Evolutionary conservation across 30 jellyfish, hydroid and myxozoan genomes (phyloP), one percentile per base, ranked within the genome.

Genomic region (Aurelia aurita): DNA sequence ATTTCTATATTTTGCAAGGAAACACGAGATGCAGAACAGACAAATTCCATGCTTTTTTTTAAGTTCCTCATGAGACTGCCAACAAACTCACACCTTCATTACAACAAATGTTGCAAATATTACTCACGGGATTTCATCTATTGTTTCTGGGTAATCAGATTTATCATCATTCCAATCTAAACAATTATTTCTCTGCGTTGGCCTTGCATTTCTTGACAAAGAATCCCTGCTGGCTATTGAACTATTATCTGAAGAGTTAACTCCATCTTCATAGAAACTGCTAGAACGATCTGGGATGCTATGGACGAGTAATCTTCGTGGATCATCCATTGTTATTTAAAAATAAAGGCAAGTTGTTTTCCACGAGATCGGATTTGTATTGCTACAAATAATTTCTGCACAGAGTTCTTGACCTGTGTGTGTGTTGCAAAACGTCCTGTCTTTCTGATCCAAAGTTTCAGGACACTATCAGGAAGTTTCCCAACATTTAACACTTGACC

Each of bases 171-270:
- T 64, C 46, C 76, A 23, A 18, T 64, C 76, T 27, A 31, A 23
- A 23, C 51, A 5, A 64, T 7, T 28, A 64, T 64, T 64, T 18
- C 51, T 31, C 23, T 16, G 22, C 21, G 54, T 31, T 13, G 26
- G 21, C 27, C 25, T 19, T 28, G 51, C 69, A 65, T 58, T 54
- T 58, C 43, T 63, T 43, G 75, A 44, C 16, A 44, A 28, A 12
- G 93, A 70, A 58, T 71, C 26, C 39, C 47, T 10, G 55, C 87
- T 83, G 53, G 73, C 65, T 16, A 68, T 45, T 3, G 87, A 22
- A 58, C 79, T 43, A 27, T 44, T 66, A 31, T 82, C 91, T 32
- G 93, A 45, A 12, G 93, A 83, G 55, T 69, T 72, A 26, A 65
- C 87, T 6, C 87, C 87, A 45, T 83, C 87, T 15, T 47, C 80